Base-by-base conservation (phyloP, 2,888 invertebrate species). In the Stenolophus ochropezus region DNA sequence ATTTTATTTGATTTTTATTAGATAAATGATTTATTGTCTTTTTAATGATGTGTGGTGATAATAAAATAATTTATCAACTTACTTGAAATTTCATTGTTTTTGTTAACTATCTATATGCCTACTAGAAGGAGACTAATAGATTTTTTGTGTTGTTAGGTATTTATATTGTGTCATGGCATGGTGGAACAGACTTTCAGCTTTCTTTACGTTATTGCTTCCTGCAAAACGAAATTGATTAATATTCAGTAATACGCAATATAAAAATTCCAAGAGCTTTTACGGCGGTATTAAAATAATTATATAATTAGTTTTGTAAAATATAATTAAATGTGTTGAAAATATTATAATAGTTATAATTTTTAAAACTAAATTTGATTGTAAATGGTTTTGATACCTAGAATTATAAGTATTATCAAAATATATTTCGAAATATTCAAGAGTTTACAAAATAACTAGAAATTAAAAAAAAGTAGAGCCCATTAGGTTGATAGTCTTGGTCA, bases 41-140 rank as follows among this genome's bases (percentile, higher is more conserved):
- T 51, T 75, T 27, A 33, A 27, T 4, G 2, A 5, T 4, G 14
- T 0, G 1, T 51, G 5, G 14, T 23, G 16, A 0, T 42, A 81
- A 1, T 21, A 20, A 23, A 61, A 16, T 18, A 80, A 33, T n/a
- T 49, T n/a, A 5, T 75, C 8, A 65, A 56, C 53, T 49, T 20
- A 71, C 73, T 69, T 18, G 21, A 21, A 58, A 42, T 58, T 58
- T 69, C 49, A 73, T 79, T 79, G 74, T 69, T 27, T 58, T 79
- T 79, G 74, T 16, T 65, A 79, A 20, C 51, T 56, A 25, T 78
- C 53, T 71, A 1, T 71, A 21, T 8, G 4, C 2, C 2, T 23
- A 14, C 25, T 69, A 73, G 78, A 69, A 53, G 49, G 8, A 51
- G 51, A 74, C 74, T 74, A 51, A 65, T 58, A 58, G 4, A 1